Percentiles rank a stretch among this genome's conserved stretches.
Evolutionary conservation across 1,140 invertebrate species (phyloP).

Genomic region (Neotoxoptera formosana): DNA sequence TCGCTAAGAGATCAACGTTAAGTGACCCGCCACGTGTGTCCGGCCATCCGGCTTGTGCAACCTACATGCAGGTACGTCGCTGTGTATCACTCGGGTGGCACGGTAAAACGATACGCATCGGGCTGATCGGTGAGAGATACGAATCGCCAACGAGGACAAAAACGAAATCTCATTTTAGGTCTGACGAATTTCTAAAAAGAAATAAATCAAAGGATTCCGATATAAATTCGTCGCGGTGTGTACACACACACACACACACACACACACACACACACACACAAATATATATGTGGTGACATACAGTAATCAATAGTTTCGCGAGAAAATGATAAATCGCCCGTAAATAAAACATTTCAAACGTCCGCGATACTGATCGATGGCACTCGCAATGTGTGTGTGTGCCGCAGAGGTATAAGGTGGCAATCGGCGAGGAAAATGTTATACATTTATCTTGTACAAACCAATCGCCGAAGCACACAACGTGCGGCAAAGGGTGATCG

Average conservation of each 20-base stretch:
- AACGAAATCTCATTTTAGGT: not conserved
- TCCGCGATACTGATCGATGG: not conserved
- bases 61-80: no score
- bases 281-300: not conserved
- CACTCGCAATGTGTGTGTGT: not conserved
- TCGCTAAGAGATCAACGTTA: not conserved
- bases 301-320: not conserved
- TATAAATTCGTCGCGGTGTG: not conserved
- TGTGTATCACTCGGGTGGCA: not conserved
- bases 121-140: not conserved
- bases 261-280: no score
- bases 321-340: not conserved
- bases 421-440: not conserved
- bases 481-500: not conserved
- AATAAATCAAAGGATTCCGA: constrained; percentile 18
- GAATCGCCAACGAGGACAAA: not conserved
- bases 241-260: no score
- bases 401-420: not conserved
- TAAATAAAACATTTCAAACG: not conserved
- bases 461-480: not conserved
- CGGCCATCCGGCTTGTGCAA: not conserved
- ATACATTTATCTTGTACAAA: not conserved
- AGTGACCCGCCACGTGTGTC: not conserved
- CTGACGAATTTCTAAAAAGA: not conserved
- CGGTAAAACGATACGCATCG: not conserved